phyloP scores from a whole-genome alignment of 2,797 vertebrate genomes.

The Catharus ustulatus region DNA sequence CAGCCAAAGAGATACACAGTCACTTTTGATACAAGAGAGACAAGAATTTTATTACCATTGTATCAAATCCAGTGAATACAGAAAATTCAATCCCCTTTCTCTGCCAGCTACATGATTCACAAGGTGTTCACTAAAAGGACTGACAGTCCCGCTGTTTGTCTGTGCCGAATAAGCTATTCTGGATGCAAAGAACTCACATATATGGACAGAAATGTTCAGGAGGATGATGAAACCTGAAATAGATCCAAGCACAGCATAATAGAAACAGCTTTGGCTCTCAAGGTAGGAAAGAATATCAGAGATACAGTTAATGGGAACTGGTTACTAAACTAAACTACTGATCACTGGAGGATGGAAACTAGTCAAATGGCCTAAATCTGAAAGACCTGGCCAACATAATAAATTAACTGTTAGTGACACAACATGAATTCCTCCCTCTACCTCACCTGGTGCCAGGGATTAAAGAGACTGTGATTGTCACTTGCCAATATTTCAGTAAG shows the following conservation, averaged over 20 bases:
- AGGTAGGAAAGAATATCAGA: constrained; percentile 26
- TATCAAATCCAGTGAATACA: constrained; percentile 37
- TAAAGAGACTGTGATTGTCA: background rate
- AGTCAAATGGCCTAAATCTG: background rate
- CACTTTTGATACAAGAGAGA: constrained; percentile 3
- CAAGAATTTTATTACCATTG: constrained; percentile 35
- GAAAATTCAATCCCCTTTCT: background rate
- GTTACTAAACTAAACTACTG: background rate
- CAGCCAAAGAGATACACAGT: constrained; percentile 12
- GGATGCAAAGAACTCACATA: background rate
- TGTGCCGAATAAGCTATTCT: background rate
- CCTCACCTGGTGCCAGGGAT: background rate
- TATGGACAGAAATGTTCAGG: constrained; percentile 22
- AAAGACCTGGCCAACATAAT: background rate
- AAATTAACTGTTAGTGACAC: background rate
- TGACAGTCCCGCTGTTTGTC: background rate
- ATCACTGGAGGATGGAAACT: background rate
- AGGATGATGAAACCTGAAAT: constrained; percentile 30
- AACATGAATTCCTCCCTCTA: background rate
- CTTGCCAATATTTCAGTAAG: background rate
- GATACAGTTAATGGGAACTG: background rate
- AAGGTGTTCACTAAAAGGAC: constrained; percentile 29
- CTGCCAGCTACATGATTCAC: constrained; percentile 57
- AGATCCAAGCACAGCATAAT: background rate
- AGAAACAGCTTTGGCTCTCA: constrained; percentile 31